Evolutionary conservation across 2,113 vertebrate genomes (phyloP).

Genomic region (Pelecanus crispus): DNA sequence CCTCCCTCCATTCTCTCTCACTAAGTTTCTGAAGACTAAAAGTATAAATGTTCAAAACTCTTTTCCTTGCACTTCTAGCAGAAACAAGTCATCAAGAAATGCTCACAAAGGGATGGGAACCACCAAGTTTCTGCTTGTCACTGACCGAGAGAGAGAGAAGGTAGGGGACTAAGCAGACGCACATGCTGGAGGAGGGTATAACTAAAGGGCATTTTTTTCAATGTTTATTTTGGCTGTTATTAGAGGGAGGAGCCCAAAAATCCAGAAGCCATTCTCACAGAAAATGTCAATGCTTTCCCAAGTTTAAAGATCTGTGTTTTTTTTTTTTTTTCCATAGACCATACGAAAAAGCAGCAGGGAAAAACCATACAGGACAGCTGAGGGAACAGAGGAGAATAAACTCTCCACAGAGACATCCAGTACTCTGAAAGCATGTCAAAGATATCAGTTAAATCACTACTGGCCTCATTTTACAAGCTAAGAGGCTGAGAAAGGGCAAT

Average conservation of each 20-base stretch:
- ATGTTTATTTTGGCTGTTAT: neutral
- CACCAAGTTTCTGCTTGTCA: neutral
- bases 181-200: neutral
- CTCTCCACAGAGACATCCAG: neutral
- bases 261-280: neutral
- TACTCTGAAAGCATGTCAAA: neutral
- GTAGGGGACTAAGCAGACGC: neutral
- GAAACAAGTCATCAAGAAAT: neutral
- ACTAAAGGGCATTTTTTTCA: neutral
- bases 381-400: neutral
- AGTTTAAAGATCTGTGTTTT: neutral
- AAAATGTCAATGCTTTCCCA: neutral
- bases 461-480: slow-evolving; percentile 51
- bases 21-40: neutral
- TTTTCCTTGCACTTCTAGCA: neutral
- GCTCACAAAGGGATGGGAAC: neutral
- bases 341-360: neutral
- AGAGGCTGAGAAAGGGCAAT: slow-evolving; percentile 57
- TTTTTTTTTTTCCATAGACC: neutral
- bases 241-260: neutral
- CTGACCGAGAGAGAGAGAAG: neutral
- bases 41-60: neutral
- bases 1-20: neutral
- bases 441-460: slow-evolving; percentile 25
- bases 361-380: neutral